Evolutionary conservation across 1,140 invertebrate species (phyloP), one percentile per base, ranked within the genome.

Genomic region (Orussus abietinus): DNA sequence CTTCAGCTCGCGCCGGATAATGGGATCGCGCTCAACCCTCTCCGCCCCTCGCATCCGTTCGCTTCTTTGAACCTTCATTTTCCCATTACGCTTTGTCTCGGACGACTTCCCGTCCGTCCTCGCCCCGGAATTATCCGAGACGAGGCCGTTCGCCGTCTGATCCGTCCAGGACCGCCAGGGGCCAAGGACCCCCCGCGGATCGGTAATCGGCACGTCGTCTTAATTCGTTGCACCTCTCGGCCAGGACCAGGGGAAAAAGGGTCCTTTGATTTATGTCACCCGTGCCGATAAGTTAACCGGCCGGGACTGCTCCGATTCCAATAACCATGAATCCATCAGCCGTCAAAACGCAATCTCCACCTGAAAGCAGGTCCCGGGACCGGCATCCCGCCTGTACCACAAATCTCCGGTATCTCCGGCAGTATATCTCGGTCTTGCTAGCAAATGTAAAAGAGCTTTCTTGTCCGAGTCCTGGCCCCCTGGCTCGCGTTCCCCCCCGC

Each of bases 291-390:
- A 62, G 51, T 64, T 57, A 51, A 50, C 38, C 37, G 18, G 31
- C 21, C 39, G 66, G 37, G 55, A 61, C 56, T 59, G 56, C 59
- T 67, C 65, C 66, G 62, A 66, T 72, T 72, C 70, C 69, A 71
- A 73, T 71, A 73, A 71, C 70, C 68, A 73, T 73, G 69, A 73
- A 73, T 72, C 66, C 66, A 73, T 73, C 70, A 72, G 45, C 69
- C 50, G 70, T 73, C 70, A 71, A 69, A 71, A 69, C 52, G 58
- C 66, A 72, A 73, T 72, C 67, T 69, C 58, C 49, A 62, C 57
- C 56, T 66, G 64, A 62, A 66, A 62, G 50, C 53, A 29, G 35
- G 22, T 45, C 44, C 39, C 43, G 51, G 20, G 34, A 21, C 9
- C 12, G 21, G 26, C 11, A 21, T 40, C 18, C n/a, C 38, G 42